phyloP scores from a whole-genome alignment of 2,113 vertebrate genomes.

The Cyanoramphus novaezelandiae region DNA sequence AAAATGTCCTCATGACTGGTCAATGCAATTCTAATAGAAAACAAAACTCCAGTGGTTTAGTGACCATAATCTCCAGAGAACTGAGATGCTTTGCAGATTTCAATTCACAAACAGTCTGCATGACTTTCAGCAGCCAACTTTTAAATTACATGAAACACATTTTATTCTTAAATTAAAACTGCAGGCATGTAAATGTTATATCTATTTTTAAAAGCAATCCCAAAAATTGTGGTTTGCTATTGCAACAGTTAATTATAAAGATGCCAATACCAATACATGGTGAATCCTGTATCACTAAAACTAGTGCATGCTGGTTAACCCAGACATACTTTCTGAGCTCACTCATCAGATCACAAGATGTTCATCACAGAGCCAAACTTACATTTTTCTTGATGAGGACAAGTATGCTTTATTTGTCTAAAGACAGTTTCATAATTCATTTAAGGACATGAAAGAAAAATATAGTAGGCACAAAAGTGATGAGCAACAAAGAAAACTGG shows the following conservation, averaged over 20 bases:
- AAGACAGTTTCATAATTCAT: neutral
- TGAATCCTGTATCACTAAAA: conserved; percentile 59
- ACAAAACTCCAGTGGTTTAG: conserved; percentile 50
- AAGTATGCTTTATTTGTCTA: conserved; percentile 3
- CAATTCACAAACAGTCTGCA: conserved; percentile 74
- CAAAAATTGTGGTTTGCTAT: conserved; percentile 73
- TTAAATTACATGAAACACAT: conserved; percentile 70
- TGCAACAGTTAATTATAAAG: conserved; percentile 70
- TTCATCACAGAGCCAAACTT: neutral
- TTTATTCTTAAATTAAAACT: conserved; percentile 82
- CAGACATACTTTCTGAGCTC: conserved; percentile 74
- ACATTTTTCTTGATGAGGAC: conserved; percentile 1
- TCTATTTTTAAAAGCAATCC: conserved; percentile 73
- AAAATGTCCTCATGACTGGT: conserved; percentile 36
- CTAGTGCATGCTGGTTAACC: conserved; percentile 69
- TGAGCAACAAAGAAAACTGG: neutral
- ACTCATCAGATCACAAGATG: conserved; percentile 73
- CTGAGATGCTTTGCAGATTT: conserved; percentile 60
- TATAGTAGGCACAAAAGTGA: neutral
- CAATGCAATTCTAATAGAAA: conserved; percentile 42
- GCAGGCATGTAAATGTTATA: conserved; percentile 68
- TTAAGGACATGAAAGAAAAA: neutral
- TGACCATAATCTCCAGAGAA: conserved; percentile 31
- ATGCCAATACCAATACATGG: conserved; percentile 56
- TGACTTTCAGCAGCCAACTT: conserved; percentile 71